A percentile compares a stretch with the other conserved stretches of the same genome.
Conservation (phyloP, 2,113 vertebrate species). For the Mesoclemmys tuberculata region DNA sequence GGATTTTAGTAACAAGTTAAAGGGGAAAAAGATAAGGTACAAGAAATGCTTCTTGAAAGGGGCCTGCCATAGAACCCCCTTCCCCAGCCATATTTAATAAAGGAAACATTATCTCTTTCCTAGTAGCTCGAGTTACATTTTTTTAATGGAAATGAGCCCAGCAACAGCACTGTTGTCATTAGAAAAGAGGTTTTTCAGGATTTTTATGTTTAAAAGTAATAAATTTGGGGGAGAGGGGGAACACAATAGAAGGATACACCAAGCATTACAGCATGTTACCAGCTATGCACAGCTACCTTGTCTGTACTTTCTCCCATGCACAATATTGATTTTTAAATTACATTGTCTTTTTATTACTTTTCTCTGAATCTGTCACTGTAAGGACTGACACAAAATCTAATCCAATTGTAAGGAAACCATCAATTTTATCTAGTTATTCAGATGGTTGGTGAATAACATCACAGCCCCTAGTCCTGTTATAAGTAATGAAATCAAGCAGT, state of each 20-base stretch:
- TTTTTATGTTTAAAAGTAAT: too few species aligned
- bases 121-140: conserved; percentile 67
- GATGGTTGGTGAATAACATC: conserved; percentile 59
- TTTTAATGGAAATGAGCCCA: conserved; percentile 65
- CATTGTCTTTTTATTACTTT: conserved; percentile 73
- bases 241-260: conserved; percentile 43
- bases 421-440: conserved; percentile 73
- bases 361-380: conserved; percentile 66
- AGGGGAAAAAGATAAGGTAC: conserved; percentile 53
- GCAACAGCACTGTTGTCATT: conserved; percentile 53
- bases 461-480: conserved; percentile 42
- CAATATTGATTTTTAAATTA: conserved; percentile 76
- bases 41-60: conserved; percentile 60
- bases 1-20: conserved; percentile 40
- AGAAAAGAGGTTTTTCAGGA: too few species aligned
- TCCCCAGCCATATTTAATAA: conserved; percentile 54
- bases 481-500: conserved; percentile 59
- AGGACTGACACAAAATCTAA: conserved; percentile 74
- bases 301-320: conserved; percentile 5
- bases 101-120: conserved; percentile 57
- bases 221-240: conserved; percentile 7
- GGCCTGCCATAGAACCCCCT: not conserved
- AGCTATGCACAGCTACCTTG: conserved; percentile 36
- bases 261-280: conserved; percentile 14
- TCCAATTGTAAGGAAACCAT: conserved; percentile 69